Evolutionary conservation across 2,113 vertebrate genomes (phyloP), one percentile per base, ranked within the genome.

Genomic region (Anas platyrhynchos): DNA sequence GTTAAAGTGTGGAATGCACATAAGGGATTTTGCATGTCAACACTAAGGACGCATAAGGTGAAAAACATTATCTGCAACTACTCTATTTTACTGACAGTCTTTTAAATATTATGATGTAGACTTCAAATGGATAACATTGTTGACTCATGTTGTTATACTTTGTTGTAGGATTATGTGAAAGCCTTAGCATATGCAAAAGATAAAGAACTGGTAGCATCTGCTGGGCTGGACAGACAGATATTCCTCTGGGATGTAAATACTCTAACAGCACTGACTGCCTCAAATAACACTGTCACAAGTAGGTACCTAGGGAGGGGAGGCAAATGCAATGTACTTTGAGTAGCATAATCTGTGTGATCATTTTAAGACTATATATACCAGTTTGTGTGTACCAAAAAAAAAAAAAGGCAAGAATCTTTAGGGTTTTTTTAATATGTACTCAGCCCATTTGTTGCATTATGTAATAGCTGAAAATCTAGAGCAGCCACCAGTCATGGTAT

Each of bases 1-100:
- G 99, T 99, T 55, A 99, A 99, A 98, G 99, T 99, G 36, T 99
- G 99, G 99, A 99, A 99, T n/a, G 99, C 99, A 15, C 99, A 99
- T 90, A 99, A 99, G 96, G 99, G 99, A 17, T 99, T 99, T 98
- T 99, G 99, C 94, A 99, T 99, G 99, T 99, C 99, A 16, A 99
- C 99, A 88, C 98, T 99, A 98, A 98, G 99, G 96, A 99, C 99
- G 5, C 99, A 99, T 95, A 99, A 99, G 98, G 98, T 99, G 97
- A 97, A 72, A 72, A 86, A 75, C 29, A 46, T 83, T 90, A 69
- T 78, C 69, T 93, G 32, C 83, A 72, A 88, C 83, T 80, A 61
- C 55, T 58, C 4, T 58, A 6, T 85, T 20, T 89, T 52, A 7
- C 25, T 95, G 66, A 32, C 48, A 21, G 2, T 41, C 74, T 63